Percentiles rank a stretch among this genome's conserved stretches.
These are phyloP conservation scores for Hippocampus mohnikei DNA, from an alignment of 2,113 vertebrate species.

Conservation along the genomic window DNA sequence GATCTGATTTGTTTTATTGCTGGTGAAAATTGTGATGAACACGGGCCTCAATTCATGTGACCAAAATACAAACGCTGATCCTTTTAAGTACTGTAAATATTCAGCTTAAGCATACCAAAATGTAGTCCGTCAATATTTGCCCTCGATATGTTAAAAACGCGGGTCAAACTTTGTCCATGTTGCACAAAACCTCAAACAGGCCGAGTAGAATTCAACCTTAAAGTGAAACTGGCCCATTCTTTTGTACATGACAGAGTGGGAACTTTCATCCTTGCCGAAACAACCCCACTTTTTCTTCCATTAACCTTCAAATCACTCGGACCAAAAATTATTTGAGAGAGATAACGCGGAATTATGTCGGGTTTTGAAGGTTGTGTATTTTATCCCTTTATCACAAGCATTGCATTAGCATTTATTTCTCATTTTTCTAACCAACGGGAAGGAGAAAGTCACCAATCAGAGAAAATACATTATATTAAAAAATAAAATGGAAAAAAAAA, in stretches of 20 bases:
- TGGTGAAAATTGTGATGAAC: not conserved
- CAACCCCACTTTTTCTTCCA: conserved; percentile 41
- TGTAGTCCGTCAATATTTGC: conserved; percentile 1
- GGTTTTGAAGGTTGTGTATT: conserved; percentile 40
- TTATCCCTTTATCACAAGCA: conserved; percentile 37
- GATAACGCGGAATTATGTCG: conserved; percentile 26
- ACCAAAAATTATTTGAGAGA: conserved; percentile 35
- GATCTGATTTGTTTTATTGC: not conserved
- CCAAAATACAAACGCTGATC: not conserved
- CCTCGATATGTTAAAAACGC: conserved; percentile 22
- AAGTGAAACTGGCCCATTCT: conserved; percentile 49
- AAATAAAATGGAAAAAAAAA: no score
- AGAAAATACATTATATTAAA: no score
- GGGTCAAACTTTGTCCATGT: conserved; percentile 7
- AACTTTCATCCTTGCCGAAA: conserved; percentile 30
- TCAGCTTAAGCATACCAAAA: not conserved
- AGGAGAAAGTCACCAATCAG: not conserved
- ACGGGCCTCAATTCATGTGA: no score
- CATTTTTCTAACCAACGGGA: conserved; percentile 14
- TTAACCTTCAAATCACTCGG: conserved; percentile 51
- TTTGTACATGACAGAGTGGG: conserved; percentile 29
- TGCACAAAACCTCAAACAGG: conserved; percentile 12
- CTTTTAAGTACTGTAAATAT: no score
- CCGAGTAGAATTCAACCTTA: conserved; percentile 34
- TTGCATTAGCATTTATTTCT: conserved; percentile 36